Evolutionary conservation across 2,888 invertebrate species (phyloP), one percentile per base, ranked within the genome.

Genomic region (Yponomeuta evonymella): DNA sequence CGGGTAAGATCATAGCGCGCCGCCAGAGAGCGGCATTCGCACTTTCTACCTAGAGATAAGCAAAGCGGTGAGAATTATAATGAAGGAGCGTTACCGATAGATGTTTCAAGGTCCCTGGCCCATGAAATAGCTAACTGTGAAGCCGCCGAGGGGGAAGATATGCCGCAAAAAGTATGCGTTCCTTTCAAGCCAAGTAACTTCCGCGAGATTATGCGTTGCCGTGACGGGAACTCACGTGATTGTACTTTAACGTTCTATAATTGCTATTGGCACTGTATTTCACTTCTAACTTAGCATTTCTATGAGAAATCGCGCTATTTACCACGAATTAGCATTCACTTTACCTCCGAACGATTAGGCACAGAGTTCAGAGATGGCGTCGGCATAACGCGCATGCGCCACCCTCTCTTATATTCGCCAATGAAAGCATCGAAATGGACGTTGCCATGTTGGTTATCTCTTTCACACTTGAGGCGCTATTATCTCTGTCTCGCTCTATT

Each of bases 331-430:
- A 83, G 77, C 81, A 82, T 81, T 81, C 79, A 86, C 82, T 85
- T 83, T 79, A 83, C 83, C 78, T 79, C 80, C 73, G 79, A 81
- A 82, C 83, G 84, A 83, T 82, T 83, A 88, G 86, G 83, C 85
- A 89, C 87, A 89, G 86, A 87, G 83, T 88, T 85, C 86, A 89
- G 89, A 90, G 91, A 92, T 93, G 93, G 93, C 93, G 93, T 93
- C 93, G 91, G 88, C 89, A 86, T 81, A 91, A 89, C 91, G 91
- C 92, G 93, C 93, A 91, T 91, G 93, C 92, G 91, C 92, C 90
- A 89, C 89, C 90, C 87, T 89, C 87, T 84, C 79, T 75, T 78
- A 76, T 79, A 75, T 84, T 82, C 76, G 79, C 91, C 90, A 91
- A 90, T 91, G 83, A 84, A 81, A 82, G 79, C 76, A 30, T 29